Evolutionary conservation across 2,113 vertebrate genomes (phyloP).

Genomic region (Aptenodytes forsteri): DNA sequence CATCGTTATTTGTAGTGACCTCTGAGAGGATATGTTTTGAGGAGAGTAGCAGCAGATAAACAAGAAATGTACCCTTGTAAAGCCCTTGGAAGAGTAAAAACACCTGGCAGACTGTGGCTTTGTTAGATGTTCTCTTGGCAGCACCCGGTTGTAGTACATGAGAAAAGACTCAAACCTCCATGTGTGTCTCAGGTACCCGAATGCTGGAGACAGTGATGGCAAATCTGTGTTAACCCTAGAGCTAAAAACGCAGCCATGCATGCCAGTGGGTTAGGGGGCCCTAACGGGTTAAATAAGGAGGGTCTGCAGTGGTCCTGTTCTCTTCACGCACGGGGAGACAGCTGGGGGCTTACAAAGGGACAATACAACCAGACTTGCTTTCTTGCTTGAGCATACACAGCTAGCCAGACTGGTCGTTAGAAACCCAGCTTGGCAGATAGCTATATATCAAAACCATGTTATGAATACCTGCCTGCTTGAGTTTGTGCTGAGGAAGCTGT

Average conservation of each 20-base stretch:
- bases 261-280: neutral
- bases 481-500: neutral
- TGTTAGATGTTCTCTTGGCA: neutral
- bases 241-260: neutral
- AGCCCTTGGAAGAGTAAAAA: neutral
- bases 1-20: neutral
- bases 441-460: neutral
- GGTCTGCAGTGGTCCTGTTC: neutral
- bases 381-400: neutral
- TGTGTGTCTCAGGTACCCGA: neutral
- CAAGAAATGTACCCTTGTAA: neutral
- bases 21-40: neutral
- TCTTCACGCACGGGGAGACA: neutral
- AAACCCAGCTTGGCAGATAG: neutral
- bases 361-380: neutral
- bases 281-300: neutral
- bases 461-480: neutral
- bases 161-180: neutral
- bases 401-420: neutral
- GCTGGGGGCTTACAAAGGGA: neutral
- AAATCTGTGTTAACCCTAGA: neutral
- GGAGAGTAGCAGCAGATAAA: neutral
- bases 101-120: neutral
- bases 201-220: neutral
- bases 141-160: accelerated